These are phyloP conservation scores for Brachylomia viminalis DNA, from an alignment of 2,888 invertebrate species.

Conservation along the genomic window DNA sequence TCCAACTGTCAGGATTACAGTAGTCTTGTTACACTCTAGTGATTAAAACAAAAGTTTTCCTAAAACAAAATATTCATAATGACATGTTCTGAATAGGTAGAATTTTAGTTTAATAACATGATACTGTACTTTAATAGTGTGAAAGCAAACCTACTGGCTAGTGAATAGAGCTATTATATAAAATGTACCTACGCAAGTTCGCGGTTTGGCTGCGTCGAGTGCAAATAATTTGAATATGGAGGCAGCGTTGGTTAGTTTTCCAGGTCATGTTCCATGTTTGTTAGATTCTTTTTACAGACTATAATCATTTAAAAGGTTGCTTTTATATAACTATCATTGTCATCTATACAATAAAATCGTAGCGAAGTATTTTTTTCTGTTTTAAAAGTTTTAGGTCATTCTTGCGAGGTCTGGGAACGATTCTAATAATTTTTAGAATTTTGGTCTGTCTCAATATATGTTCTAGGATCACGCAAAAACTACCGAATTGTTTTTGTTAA, in stretches of 20 bases:
- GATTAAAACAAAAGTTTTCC: not conserved
- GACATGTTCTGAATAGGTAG: not conserved
- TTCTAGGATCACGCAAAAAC: too few species aligned
- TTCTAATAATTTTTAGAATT: too few species aligned
- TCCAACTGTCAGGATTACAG: not conserved
- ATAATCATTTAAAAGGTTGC: not conserved
- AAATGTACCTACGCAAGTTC: conserved; percentile 6
- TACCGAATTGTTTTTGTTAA: too few species aligned
- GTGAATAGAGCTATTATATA: conserved; percentile 22
- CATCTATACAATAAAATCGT: not conserved
- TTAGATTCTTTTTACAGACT: not conserved
- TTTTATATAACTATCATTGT: not conserved
- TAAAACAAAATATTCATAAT: not conserved
- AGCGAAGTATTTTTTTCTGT: too few species aligned
- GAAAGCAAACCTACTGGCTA: conserved; percentile 3
- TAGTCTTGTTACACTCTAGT: conserved; percentile 1
- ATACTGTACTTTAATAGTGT: conserved; percentile 14
- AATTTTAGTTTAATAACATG: conserved; percentile 1
- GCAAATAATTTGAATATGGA: conserved; percentile 4
- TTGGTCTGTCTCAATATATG: too few species aligned
- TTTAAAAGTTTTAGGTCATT: too few species aligned
- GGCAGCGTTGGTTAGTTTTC: conserved; percentile 5
- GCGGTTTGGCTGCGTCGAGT: conserved; percentile 6
- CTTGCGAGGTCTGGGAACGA: too few species aligned
- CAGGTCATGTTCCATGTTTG: conserved; percentile 2